Conservation (phyloP, 2,888 invertebrate species). For the Achlya flavicornis region DNA sequence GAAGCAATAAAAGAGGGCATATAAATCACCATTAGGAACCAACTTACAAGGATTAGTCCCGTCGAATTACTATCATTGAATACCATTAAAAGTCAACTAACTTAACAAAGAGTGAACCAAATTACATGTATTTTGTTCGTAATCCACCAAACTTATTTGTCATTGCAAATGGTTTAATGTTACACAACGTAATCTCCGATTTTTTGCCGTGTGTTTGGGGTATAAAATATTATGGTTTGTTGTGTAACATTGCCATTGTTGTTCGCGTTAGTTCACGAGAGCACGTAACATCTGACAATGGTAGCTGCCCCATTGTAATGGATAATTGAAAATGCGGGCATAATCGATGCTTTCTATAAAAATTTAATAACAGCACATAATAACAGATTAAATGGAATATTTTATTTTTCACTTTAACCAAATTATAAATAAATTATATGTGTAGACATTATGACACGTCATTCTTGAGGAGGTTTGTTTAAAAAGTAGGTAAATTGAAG, state of each 20-base stretch:
- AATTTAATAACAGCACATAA: constrained; percentile 25
- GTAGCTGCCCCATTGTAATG: constrained; percentile 57
- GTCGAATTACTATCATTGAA: constrained; percentile 46
- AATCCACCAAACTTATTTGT: constrained; percentile 67
- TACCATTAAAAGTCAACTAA: constrained; percentile 50
- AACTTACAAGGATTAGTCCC: constrained; percentile 41
- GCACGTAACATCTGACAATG: constrained; percentile 58
- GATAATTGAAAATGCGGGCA: constrained; percentile 74
- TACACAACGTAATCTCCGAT: constrained; percentile 54
- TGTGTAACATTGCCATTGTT: constrained; percentile 70
- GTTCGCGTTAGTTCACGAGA: constrained; percentile 49
- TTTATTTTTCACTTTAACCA: too few species aligned
- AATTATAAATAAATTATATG: not conserved
- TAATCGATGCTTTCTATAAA: constrained; percentile 62
- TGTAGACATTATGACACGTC: constrained; percentile 1
- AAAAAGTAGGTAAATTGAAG: constrained; percentile 72
- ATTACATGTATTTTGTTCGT: constrained; percentile 52
- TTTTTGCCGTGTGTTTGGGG: constrained; percentile 59
- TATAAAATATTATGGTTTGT: constrained; percentile 63
- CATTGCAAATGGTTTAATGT: constrained; percentile 57
- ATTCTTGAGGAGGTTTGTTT: constrained; percentile 29
- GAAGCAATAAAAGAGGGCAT: not conserved
- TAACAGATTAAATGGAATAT: not conserved
- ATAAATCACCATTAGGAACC: constrained; percentile 46
- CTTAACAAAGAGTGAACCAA: constrained; percentile 47